phyloP scores from a whole-genome alignment of 2,888 invertebrate genomes.

The Diaprepes abbreviatus region DNA sequence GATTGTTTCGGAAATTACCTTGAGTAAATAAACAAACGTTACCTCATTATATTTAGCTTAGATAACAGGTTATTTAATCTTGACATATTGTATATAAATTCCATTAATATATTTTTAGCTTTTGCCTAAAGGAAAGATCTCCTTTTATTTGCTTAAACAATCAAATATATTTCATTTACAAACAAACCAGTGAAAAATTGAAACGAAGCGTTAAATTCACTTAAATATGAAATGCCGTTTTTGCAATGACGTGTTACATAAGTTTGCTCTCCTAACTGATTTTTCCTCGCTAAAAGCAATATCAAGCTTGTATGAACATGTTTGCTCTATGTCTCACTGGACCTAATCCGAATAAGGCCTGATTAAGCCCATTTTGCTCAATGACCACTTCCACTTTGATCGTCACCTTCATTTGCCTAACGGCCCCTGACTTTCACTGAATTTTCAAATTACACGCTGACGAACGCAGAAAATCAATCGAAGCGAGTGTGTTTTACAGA shows the following conservation, averaged over 20 bases:
- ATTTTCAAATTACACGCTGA: conserved; percentile 9
- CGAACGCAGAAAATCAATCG: conserved; percentile 1
- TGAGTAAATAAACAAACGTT: too few species aligned
- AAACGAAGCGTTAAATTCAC: too few species aligned
- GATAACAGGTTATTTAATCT: too few species aligned
- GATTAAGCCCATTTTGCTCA: conserved; percentile 23
- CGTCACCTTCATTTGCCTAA: conserved; percentile 18
- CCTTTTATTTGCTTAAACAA: too few species aligned
- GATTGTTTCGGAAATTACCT: too few species aligned
- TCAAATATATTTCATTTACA: too few species aligned
- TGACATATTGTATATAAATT: too few species aligned
- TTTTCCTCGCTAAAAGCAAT: conserved; percentile 7
- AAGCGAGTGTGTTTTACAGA: not conserved
- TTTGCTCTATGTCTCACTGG: conserved; percentile 18
- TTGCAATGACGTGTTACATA: not conserved
- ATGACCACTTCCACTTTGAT: conserved; percentile 15
- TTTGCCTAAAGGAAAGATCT: too few species aligned
- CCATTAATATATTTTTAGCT: too few species aligned
- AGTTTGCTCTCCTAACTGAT: conserved; percentile 16
- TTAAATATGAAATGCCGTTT: too few species aligned
- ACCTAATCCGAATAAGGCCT: conserved; percentile 18
- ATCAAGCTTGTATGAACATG: conserved; percentile 7
- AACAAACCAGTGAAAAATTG: too few species aligned
- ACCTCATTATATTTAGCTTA: too few species aligned
- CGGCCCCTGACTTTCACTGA: conserved; percentile 11